Percentiles rank a stretch among this genome's conserved stretches.
phyloP scores from a whole-genome alignment of 2,888 invertebrate species.

The Tetrapedia diversipes region DNA sequence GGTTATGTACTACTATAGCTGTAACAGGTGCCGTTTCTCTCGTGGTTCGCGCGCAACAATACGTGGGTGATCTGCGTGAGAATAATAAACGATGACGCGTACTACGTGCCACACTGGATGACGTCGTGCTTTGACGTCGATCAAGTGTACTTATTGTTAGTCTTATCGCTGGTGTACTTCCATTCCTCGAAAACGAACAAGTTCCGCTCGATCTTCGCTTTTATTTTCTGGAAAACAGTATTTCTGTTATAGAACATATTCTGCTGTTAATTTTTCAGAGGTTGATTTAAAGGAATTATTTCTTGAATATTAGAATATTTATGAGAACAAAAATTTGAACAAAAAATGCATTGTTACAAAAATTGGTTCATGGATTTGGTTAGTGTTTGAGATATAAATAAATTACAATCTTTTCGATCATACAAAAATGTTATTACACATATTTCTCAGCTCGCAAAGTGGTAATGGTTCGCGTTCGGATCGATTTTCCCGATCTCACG shows the following conservation, averaged over 20 bases:
- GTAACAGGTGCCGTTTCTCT: conserved; percentile 52
- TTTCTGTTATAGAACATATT: too few species aligned
- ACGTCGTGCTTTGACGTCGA: conserved; percentile 44
- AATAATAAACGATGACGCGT: conserved; percentile 58
- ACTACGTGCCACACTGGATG: conserved; percentile 43
- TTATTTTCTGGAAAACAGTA: neutral
- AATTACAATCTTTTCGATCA: neutral
- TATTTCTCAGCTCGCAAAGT: conserved; percentile 7
- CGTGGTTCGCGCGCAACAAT: conserved; percentile 39
- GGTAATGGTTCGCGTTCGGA: neutral
- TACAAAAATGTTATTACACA: neutral
- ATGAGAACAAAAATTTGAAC: too few species aligned
- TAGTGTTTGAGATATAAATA: too few species aligned
- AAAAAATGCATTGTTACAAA: too few species aligned
- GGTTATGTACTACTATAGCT: neutral
- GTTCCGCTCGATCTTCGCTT: neutral
- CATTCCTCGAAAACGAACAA: neutral
- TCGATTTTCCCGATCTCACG: conserved; percentile 44
- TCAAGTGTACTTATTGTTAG: conserved; percentile 12
- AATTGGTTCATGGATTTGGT: too few species aligned
- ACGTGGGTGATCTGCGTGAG: conserved; percentile 47
- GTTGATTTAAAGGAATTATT: too few species aligned
- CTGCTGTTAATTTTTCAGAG: too few species aligned
- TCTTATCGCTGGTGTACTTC: conserved; percentile 21
- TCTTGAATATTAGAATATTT: too few species aligned